Evolutionary conservation across 2,888 invertebrate genomes (phyloP), one percentile per base, ranked within the genome.

Genomic region (Harpalus rubripes): DNA sequence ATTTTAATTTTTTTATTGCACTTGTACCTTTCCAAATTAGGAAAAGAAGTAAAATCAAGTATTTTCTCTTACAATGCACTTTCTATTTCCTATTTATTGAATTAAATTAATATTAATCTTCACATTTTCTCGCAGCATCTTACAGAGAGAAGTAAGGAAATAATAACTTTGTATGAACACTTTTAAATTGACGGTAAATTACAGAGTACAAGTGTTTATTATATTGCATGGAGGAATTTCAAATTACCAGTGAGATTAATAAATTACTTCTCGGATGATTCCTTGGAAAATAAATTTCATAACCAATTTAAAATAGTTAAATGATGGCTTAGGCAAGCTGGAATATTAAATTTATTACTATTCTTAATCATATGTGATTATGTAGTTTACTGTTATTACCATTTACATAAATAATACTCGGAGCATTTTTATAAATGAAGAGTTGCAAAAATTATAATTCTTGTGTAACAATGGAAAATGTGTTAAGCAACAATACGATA

Each of bases 21-120:
- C 32, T 32, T 5, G 0, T 52, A 52, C 10, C 44, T 52, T 52
- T 52, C 44, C 44, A 52, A 8, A 52, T 52, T 52, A 61, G n/a
- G 79, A 15, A 16, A 80, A 80, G 61, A 80, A 80, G 10, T 16
- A 16, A 44, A 16, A 2, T 15, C 22, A 39, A 2, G 22, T 18
- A 78, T 80, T 61, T 80, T 80, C 79, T 61, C 59, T 16, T 8
- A 80, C 61, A 81, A 81, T 63, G 44, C 26, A 22, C 81, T 81
- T 81, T 81, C 81, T 81, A 81, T 63, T 81, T 81, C 63, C 81
- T 65, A 81, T 22, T 63, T 44, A 81, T 81, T 61, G 52, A 81
- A 81, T 61, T 65, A 65, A 81, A 41, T 16, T 65, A 65, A 65
- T 81, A 41, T 32, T 81, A 81, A 81, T 81, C 12, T 80, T 61